Base-by-base conservation (phyloP, 2,888 invertebrate genomes). In the Eumacrocentrus americanus region DNA sequence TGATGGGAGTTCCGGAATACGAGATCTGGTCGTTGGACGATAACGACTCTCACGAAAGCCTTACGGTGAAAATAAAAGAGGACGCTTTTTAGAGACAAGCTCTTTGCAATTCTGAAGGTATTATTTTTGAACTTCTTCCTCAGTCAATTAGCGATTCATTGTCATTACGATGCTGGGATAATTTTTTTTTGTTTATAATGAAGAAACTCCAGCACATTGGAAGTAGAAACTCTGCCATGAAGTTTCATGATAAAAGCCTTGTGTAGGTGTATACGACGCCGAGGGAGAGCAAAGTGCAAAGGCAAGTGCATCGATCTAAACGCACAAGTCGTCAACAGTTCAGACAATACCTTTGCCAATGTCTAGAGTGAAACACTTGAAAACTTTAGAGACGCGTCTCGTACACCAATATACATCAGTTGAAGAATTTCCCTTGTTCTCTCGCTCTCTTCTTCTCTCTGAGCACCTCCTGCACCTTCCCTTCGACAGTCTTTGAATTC, bases 281-380 rank as follows among this genome's bases (percentile, higher is more conserved):
- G 16, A 50, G 35, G 18, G 47, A 47, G 29, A 47, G 47, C 25
- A 47, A 47, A 47, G 14, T 20, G 35, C 34, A 29, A 50, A 29
- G 29, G 50, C 50, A 29, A 54, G 40, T 42, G 29, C 53, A 54
- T 54, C 53, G 53, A 54, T 54, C 25, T 12, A 12, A 53, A 40
- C 53, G 52, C 23, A 53, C 12, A 37, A 44, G 22, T 38, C 7
- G 25, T 53, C 40, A 38, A 53, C 53, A 50, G 25, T 14, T 50
- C 34, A 50, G 34, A 50, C 50, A 50, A 50, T 50, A 35, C 44
- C n/a, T 25, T 34, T 35, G 12, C 18, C 22, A 34, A 34, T 44
- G 44, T 18, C 4, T 12, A n/a, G 16, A 18, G 51, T 22, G 25
- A 12, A 51, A 51, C 16, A 51, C 20, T 37, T 51, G n/a, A 38